phyloP scores from a whole-genome alignment of 2,797 vertebrate genomes.

The Sebastolobus alascanus region DNA sequence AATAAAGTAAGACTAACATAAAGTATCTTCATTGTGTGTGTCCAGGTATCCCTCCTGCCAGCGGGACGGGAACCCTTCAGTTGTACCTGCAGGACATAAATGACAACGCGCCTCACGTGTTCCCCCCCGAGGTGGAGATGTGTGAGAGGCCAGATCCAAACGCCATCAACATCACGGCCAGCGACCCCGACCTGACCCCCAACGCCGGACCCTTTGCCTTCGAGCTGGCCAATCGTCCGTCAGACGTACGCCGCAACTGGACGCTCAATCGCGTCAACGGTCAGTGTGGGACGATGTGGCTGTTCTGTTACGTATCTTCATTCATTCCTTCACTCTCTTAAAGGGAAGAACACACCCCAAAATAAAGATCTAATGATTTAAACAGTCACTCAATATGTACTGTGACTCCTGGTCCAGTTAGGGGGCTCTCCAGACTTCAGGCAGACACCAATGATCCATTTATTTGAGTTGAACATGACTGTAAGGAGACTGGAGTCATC shows the following conservation, averaged over 20 bases:
- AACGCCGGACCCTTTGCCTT: slow-evolving; percentile 96
- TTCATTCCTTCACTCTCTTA: not conserved
- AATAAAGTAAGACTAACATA: not conserved
- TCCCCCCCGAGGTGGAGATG: slow-evolving; percentile 94
- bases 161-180: slow-evolving; percentile 95
- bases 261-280: slow-evolving; percentile 92
- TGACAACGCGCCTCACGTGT: slow-evolving; percentile 95
- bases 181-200: slow-evolving; percentile 93
- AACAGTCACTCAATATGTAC: not conserved
- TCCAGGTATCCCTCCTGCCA: slow-evolving; percentile 92
- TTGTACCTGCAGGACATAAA: slow-evolving; percentile 96
- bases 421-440: not conserved
- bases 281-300: slow-evolving; percentile 34
- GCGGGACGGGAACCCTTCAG: slow-evolving; percentile 95
- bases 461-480: not conserved
- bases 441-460: not conserved
- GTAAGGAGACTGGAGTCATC: not conserved
- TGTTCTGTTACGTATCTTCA: not conserved
- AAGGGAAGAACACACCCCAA: not conserved
- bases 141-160: slow-evolving; percentile 94
- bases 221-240: slow-evolving; percentile 90
- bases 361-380: not conserved
- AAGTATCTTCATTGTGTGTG: not conserved
- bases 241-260: slow-evolving; percentile 93
- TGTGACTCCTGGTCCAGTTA: not conserved